phyloP scores from a whole-genome alignment of 1,140 invertebrate genomes.

The Hyles vespertilio region DNA sequence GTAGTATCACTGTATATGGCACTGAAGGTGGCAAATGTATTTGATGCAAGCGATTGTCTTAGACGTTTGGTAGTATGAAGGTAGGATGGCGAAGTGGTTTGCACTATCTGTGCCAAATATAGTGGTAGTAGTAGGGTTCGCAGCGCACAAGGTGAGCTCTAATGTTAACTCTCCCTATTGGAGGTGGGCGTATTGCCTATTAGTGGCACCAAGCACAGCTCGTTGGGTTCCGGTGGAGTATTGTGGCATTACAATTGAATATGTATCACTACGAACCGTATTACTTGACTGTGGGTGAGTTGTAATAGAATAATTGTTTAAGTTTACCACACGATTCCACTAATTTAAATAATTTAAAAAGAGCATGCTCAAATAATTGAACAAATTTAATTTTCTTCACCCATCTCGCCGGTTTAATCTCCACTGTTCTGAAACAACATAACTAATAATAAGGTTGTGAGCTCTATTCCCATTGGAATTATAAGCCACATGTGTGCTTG shows the following conservation, averaged over 20 bases:
- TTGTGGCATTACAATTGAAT: conserved; percentile 42
- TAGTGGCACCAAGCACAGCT: conserved; percentile 72
- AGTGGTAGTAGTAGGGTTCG: conserved; percentile 66
- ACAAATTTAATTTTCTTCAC: conserved; percentile 35
- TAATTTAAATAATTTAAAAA: conserved; percentile 28
- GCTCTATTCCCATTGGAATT: conserved; percentile 74
- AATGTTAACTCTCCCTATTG: conserved; percentile 73
- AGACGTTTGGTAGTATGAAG: conserved; percentile 8
- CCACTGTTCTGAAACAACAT: conserved; percentile 59
- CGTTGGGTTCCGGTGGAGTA: conserved; percentile 57
- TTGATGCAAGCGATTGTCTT: no score
- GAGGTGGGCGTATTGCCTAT: conserved; percentile 75
- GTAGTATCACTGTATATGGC: conserved; percentile 65
- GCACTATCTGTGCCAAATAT: conserved; percentile 43
- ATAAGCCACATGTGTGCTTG: conserved; percentile 76
- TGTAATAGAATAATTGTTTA: conserved; percentile 33
- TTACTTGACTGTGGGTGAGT: conserved; percentile 55
- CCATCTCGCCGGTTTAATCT: conserved; percentile 54
- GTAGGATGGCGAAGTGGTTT: conserved; percentile 9
- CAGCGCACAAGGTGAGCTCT: conserved; percentile 75
- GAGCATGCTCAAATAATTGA: conserved; percentile 37
- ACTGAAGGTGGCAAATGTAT: conserved; percentile 19
- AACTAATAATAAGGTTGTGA: conserved; percentile 74
- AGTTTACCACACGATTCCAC: conserved; percentile 30
- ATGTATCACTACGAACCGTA: conserved; percentile 26